Evolutionary conservation across 2,113 vertebrate genomes (phyloP).

Genomic region (Hippocampus abdominalis): DNA sequence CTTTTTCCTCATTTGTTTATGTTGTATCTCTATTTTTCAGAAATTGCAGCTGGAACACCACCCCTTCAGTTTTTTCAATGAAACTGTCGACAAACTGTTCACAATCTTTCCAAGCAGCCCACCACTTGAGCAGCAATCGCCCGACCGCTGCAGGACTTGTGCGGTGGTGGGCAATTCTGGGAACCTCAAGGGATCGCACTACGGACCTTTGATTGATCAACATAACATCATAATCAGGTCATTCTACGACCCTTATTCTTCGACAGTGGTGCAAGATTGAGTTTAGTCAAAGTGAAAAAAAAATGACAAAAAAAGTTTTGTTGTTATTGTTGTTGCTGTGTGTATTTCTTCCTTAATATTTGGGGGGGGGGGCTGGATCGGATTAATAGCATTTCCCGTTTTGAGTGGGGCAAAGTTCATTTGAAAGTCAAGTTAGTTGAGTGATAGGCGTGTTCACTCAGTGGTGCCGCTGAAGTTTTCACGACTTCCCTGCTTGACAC

Average conservation of each 20-base stretch:
- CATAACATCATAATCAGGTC: slow-evolving; percentile 82
- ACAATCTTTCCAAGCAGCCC: slow-evolving; percentile 64
- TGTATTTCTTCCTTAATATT: too few relatives aligned
- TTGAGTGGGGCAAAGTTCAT: too few relatives aligned
- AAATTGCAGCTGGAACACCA: slow-evolving; percentile 67
- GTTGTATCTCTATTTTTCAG: slow-evolving; percentile 20
- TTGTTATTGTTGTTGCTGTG: too few relatives aligned
- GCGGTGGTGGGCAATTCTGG: slow-evolving; percentile 85
- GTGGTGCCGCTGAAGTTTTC: background rate
- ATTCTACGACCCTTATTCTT: background rate
- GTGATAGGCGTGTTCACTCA: too few relatives aligned
- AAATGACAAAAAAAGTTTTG: too few relatives aligned
- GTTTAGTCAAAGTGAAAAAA: too few relatives aligned
- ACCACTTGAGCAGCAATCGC: slow-evolving; percentile 50
- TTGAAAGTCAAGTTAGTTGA: too few relatives aligned
- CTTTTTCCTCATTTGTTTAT: too few relatives aligned
- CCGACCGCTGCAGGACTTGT: slow-evolving; percentile 71
- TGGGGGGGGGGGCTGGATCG: too few relatives aligned
- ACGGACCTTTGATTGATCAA: slow-evolving; percentile 76
- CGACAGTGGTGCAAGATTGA: background rate
- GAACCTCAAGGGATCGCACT: slow-evolving; percentile 75
- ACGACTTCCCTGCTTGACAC: background rate
- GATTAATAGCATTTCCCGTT: too few relatives aligned
- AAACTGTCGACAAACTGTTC: slow-evolving; percentile 73
- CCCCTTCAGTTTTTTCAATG: slow-evolving; percentile 49